Evolutionary conservation across 1,140 invertebrate species (phyloP).

Genomic region (Apis dorsata): DNA sequence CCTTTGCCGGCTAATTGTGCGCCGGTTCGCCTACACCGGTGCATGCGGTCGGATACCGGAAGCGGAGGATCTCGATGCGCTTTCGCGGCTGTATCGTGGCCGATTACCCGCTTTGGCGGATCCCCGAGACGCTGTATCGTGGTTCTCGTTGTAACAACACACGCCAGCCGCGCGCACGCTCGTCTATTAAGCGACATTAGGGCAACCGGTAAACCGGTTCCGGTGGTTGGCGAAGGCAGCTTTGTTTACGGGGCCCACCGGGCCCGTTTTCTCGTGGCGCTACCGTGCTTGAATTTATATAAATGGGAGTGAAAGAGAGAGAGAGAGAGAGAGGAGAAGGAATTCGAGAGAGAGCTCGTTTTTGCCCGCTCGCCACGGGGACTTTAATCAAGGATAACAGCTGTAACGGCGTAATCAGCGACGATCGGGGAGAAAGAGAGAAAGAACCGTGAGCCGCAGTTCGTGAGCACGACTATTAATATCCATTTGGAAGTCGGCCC

Average conservation of each 20-base stretch:
- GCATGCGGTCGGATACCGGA: constrained; percentile 45
- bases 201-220: constrained; percentile 63
- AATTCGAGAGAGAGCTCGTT: not conserved
- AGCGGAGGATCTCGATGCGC: not conserved
- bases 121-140: constrained; percentile 38
- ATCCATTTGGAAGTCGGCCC: constrained; percentile 73
- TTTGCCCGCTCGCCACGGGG: constrained; percentile 48
- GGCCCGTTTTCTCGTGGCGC: constrained; percentile 62
- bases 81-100: constrained; percentile 23
- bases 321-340: too few species aligned
- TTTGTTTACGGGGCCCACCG: constrained; percentile 53
- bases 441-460: constrained; percentile 29
- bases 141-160: not conserved
- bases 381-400: constrained; percentile 77
- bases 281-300: constrained; percentile 68
- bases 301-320: constrained; percentile 57
- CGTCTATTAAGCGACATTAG: constrained; percentile 53
- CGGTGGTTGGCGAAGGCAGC: constrained; percentile 52
- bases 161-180: constrained; percentile 30
- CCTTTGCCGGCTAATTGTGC: constrained; percentile 69
- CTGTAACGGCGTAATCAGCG: constrained; percentile 76
- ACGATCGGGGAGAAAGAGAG: constrained; percentile 62
- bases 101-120: constrained; percentile 40
- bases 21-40: constrained; percentile 65
- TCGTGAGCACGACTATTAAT: constrained; percentile 74